Conservation (phyloP, 1,140 invertebrate species). For the Danaus melanippus region DNA sequence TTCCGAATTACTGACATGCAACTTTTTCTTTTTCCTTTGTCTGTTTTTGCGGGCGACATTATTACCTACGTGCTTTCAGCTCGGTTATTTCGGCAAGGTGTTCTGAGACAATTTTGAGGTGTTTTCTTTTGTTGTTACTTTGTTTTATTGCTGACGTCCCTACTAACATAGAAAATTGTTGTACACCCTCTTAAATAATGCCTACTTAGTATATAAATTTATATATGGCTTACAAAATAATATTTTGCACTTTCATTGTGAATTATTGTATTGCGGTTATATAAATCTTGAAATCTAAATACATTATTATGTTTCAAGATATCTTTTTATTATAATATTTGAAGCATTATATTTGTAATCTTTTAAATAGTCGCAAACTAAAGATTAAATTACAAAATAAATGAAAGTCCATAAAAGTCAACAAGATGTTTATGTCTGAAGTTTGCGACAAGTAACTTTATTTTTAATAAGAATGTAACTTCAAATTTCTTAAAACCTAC, state of each 20-base stretch:
- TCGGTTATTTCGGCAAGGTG: constrained; percentile 3
- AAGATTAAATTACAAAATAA: constrained; percentile 17
- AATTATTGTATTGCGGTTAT: constrained; percentile 1
- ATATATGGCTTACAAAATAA: not conserved
- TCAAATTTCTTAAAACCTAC: constrained; percentile 45
- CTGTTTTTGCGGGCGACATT: constrained; percentile 11
- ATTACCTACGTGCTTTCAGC: constrained; percentile 6
- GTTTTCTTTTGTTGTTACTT: not conserved
- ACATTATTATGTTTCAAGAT: too few species aligned
- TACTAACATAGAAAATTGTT: too few species aligned
- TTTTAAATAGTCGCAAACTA: not conserved
- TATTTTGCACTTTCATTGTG: not conserved
- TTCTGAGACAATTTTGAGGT: not conserved
- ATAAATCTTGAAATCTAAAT: not conserved
- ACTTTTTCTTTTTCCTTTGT: constrained; percentile 18
- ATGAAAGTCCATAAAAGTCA: constrained; percentile 24
- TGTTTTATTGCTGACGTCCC: constrained; percentile 5
- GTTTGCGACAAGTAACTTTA: constrained; percentile 21
- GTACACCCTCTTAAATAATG: too few species aligned
- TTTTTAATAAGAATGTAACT: constrained; percentile 40
- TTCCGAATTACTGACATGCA: constrained; percentile 7
- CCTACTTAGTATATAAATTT: too few species aligned
- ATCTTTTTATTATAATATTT: too few species aligned
- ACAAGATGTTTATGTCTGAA: constrained; percentile 22
- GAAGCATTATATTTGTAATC: too few species aligned